Evolutionary conservation across 2,113 vertebrate species (phyloP), one percentile per base, ranked within the genome.

Genomic region (Choloepus hoffmanni): DNA sequence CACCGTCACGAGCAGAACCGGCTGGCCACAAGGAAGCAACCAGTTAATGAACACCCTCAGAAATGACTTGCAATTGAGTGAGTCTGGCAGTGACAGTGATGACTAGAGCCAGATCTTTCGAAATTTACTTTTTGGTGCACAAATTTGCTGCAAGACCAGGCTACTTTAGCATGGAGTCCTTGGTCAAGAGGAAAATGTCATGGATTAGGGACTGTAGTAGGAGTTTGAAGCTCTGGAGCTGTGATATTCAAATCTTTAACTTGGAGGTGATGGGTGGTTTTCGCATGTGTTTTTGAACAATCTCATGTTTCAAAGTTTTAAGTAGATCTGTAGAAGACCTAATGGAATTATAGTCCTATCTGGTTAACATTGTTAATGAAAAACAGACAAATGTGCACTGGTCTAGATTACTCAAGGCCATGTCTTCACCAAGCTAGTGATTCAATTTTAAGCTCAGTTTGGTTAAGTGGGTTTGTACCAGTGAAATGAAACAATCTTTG

Each of bases 21-120:
- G 99, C 97, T 96, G 99, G 97, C 98, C 99, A 1, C 99, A 99
- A 67, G 99, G 99, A 96, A 99, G 98, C 98, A 99, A 98, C 98
- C 99, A 99, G 98, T 99, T 99, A 95, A 99, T 99, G 98, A 99
- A 99, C 98, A 99, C 99, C 0, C 99, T 99, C 92, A 97, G 99
- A 98, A 99, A 99, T 72, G 99, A 99, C 98, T 99, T 99, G 89
- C 99, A 99, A 98, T 98, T 99, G 98, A 99, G 99, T 67, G 99
- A 99, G 98, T 99, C 99, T 78, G 99, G 99, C 97, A 99, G 99
- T 50, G 99, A 99, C 99, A 99, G 99, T 40, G 99, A 99, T 87
- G 99, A 99, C 97, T 99, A 98, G 98, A 98, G 45, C 91, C 85
- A 81, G 53, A 86, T 88, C 91, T 98, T 97, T 95, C 74, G 36